Evolutionary conservation across 2,888 invertebrate species (phyloP), one percentile per base, ranked within the genome.

Genomic region (Laspeyria flexula): DNA sequence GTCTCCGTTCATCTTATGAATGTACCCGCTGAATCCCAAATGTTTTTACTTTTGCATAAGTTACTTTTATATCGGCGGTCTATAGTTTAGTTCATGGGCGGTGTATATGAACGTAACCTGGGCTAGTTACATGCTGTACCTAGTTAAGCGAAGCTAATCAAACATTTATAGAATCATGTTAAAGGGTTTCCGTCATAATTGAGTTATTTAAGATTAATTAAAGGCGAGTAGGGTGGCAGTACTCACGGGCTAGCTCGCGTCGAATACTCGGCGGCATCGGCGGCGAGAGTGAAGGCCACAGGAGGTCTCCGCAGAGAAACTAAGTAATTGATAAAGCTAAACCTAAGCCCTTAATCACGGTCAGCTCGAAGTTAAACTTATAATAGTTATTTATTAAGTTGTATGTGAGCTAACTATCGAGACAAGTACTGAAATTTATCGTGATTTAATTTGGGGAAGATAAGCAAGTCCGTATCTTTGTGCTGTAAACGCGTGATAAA

Each of bases 251-350:
- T 31, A n/a, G 15, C 29, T 42, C 2, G 29, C 1, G 29, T 11
- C 21, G 27, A 9, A 11, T 1, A 11, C 29, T 11, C 11, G 29
- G 29, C 13, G 15, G 5, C 13, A 3, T n/a, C 13, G 11, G 23
- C 39, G 56, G 60, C 48, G 61, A 21, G 47, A 50, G 61, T 56
- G 55, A 62, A 74, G 75, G 77, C 64, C 70, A 57, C 70, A 54
- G 70, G 44, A 59, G 63, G 58, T 67, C 75, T 77, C 75, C 71
- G 72, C 70, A 68, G 73, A 77, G 80, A 76, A 77, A 62, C 75
- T 86, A 79, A 84, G 81, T 87, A 86, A 88, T 87, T 86, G 83
- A 86, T 87, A 85, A 86, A 85, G 86, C 81, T 77, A 82, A 81
- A 83, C 79, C 78, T 76, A 67, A 71, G 69, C 61, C 78, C 80